Evolutionary conservation across 2,888 invertebrate species (phyloP), one percentile per base, ranked within the genome.

Genomic region (Caenorhabditis auriculariae): DNA sequence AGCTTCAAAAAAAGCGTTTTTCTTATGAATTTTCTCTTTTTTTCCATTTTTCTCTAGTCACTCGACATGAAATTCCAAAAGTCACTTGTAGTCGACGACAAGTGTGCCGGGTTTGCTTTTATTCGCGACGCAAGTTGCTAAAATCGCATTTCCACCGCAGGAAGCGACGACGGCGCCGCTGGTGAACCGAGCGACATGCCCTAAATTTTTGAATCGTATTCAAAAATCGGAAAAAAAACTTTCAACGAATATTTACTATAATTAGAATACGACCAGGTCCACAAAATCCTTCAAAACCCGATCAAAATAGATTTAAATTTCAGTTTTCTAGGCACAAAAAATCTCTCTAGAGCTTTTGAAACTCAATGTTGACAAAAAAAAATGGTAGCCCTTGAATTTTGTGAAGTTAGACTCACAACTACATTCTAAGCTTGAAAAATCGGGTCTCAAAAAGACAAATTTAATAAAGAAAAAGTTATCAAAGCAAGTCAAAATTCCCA

Each of bases 21-120:
- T n/a, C 12, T 35, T 15, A n/a, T 35, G n/a, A 35, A 35, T 47
- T 35, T 47, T 35, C 32, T 41, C 26, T 29, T 29, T 49, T 39
- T 49, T 17, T 3, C 21, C 21, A 9, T 26, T 24, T 41, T 38
- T 21, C 3, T n/a, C 7, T n/a, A 9, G 21, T 9, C 7, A n/a
- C 7, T 9, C n/a, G 7, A 44, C n/a, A n/a, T n/a, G 24, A 12
- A 1, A 44, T 6, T 19, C 24, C 47, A 24, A 42, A 48, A 29
- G 5, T 32, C 28, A 60, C 60, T 55, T 54, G 44, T 68, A 98
- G 81, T 98, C 95, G 0, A 98, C 86, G 82, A 62, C 69, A 6
- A 81, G 57, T 1, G 78, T 70, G 5, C 42, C 48, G 37, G 54
- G 50, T 4, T 54, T 54, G 4, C n/a, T 5, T 38, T 37, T 55